Percentiles rank a stretch among this genome's conserved stretches.
Conservation (phyloP, 2,113 vertebrate genomes). For the Balaeniceps rex region DNA sequence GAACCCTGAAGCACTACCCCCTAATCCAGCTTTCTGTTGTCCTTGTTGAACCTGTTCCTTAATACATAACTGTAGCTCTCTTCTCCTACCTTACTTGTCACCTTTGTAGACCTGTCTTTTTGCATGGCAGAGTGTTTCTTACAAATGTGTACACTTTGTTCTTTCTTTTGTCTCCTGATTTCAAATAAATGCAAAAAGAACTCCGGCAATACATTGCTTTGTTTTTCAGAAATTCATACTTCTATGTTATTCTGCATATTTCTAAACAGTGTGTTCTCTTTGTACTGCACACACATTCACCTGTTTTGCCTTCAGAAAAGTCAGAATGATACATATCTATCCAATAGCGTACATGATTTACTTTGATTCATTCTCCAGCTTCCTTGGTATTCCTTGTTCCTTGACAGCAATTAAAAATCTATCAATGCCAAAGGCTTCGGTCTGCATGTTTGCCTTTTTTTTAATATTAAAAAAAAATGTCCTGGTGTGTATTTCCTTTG, state of each 20-base stretch:
- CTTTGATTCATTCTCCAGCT: background rate
- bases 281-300: background rate
- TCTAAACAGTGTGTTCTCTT: background rate
- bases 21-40: background rate
- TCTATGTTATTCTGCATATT: background rate
- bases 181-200: background rate
- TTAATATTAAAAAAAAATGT: background rate
- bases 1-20: background rate
- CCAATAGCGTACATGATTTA: background rate
- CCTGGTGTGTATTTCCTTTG: background rate
- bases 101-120: background rate
- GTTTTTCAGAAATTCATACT: background rate
- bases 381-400: background rate
- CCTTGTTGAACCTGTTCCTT: background rate
- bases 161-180: background rate
- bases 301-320: background rate
- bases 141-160: background rate
- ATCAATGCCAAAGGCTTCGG: background rate
- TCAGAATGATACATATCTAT: background rate
- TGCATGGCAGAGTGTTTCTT: background rate
- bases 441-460: background rate
- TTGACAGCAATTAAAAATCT: background rate
- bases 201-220: background rate
- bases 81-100: background rate
- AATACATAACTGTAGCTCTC: background rate